phyloP scores from a whole-genome alignment of 2,888 invertebrate species.

The Euzophera pinguis region DNA sequence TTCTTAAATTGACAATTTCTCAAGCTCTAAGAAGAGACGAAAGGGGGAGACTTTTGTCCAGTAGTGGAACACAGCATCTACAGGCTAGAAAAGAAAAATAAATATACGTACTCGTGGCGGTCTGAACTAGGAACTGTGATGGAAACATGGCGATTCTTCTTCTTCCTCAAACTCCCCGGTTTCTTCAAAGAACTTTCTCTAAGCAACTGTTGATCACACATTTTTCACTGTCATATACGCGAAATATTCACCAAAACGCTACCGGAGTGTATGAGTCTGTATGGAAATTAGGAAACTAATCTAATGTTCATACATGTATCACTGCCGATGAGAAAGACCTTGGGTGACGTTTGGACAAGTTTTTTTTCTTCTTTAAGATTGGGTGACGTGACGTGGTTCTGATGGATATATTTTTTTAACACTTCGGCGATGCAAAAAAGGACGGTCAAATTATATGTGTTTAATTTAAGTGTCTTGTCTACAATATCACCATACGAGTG shows the following conservation, averaged over 20 bases:
- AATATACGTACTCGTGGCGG: constrained; percentile 42
- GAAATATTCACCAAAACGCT: neutral
- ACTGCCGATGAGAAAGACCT: constrained; percentile 3
- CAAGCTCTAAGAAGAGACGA: too few species aligned
- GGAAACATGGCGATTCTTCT: constrained; percentile 51
- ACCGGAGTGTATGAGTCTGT: neutral
- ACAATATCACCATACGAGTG: too few species aligned
- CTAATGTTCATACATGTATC: neutral
- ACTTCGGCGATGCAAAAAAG: too few species aligned
- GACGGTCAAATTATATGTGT: too few species aligned
- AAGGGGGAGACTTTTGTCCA: too few species aligned
- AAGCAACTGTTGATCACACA: constrained; percentile 54
- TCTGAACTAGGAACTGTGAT: constrained; percentile 54
- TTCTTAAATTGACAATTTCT: too few species aligned
- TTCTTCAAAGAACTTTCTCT: constrained; percentile 53
- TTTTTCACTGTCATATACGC: constrained; percentile 22
- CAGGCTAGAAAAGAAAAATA: neutral
- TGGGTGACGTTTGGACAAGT: constrained; percentile 8
- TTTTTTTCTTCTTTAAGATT: neutral
- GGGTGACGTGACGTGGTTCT: too few species aligned
- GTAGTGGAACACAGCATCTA: too few species aligned
- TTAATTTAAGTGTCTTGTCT: too few species aligned
- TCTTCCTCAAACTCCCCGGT: constrained; percentile 32
- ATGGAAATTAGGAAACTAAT: constrained; percentile 10
- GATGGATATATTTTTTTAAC: too few species aligned